phyloP scores from a whole-genome alignment of 2,888 invertebrate genomes.

The Cheilosia vulpina region DNA sequence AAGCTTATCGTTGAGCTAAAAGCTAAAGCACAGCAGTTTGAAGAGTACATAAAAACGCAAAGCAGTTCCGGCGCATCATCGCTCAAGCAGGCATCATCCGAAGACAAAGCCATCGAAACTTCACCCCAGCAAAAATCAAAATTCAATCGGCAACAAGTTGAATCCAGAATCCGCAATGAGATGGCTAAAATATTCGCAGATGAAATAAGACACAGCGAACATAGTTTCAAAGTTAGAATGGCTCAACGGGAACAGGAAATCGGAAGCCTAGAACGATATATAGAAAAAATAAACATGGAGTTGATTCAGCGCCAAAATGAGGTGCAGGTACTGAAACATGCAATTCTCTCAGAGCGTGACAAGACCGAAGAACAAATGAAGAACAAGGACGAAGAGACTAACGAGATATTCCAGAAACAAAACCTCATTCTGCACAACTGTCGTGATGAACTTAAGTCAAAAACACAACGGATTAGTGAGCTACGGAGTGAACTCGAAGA shows the following conservation, averaged over 20 bases:
- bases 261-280: slow-evolving; percentile 78
- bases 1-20: slow-evolving; percentile 86
- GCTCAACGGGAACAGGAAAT: slow-evolving; percentile 81
- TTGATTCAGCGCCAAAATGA: slow-evolving; percentile 80
- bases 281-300: slow-evolving; percentile 78
- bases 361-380: slow-evolving; percentile 79
- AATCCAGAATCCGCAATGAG: slow-evolving; percentile 86
- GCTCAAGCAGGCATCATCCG: slow-evolving; percentile 57
- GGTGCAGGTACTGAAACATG: slow-evolving; percentile 81
- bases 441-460: slow-evolving; percentile 82
- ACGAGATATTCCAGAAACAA: slow-evolving; percentile 78
- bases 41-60: slow-evolving; percentile 86
- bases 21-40: slow-evolving; percentile 87
- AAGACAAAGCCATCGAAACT: slow-evolving; percentile 80
- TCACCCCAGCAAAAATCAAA: slow-evolving; percentile 82
- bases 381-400: slow-evolving; percentile 78
- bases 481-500: slow-evolving; percentile 80
- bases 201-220: slow-evolving; percentile 86
- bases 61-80: slow-evolving; percentile 81
- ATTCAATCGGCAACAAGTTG: slow-evolving; percentile 78
- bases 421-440: slow-evolving; percentile 79
- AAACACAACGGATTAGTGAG: slow-evolving; percentile 83
- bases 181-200: slow-evolving; percentile 87
- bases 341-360: slow-evolving; percentile 82
- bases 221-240: slow-evolving; percentile 83